Percentiles rank a stretch among this genome's conserved stretches.
These are phyloP conservation scores for Pachydiplax longipennis DNA, from an alignment of 2,888 invertebrate species.

Conservation along the genomic window DNA sequence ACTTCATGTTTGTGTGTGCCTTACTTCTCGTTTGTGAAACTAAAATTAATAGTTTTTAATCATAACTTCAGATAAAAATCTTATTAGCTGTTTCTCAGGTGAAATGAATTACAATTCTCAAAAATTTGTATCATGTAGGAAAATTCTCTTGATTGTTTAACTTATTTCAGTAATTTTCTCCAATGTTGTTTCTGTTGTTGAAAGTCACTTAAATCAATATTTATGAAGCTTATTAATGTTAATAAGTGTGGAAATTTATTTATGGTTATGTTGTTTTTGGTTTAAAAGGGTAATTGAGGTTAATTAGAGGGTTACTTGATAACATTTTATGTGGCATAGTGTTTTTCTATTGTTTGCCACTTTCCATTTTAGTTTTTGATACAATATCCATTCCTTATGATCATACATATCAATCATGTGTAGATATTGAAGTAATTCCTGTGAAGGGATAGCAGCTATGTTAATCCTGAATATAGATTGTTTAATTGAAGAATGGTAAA, in stretches of 20 bases:
- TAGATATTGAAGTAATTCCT: not conserved
- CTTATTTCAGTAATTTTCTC: not conserved
- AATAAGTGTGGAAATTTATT: constrained; percentile 9
- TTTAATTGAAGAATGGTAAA: not conserved
- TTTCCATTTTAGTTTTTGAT: constrained; percentile 1
- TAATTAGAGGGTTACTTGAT: not conserved
- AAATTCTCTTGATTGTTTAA: constrained; percentile 6
- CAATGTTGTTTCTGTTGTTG: constrained; percentile 18
- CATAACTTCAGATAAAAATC: not conserved
- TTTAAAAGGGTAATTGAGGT: not conserved
- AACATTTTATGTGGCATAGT: not conserved
- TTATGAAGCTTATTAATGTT: constrained; percentile 9
- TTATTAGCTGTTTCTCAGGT: constrained; percentile 32
- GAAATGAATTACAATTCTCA: not conserved
- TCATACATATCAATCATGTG: constrained; percentile 35
- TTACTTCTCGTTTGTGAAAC: constrained; percentile 2
- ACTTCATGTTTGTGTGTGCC: not conserved
- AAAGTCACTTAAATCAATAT: constrained; percentile 1
- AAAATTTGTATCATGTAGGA: not conserved
- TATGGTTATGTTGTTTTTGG: constrained; percentile 23
- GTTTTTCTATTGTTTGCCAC: not conserved
- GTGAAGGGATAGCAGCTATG: not conserved
- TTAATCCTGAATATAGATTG: not conserved
- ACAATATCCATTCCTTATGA: constrained; percentile 13
- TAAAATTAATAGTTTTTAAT: not conserved